Evolutionary conservation across 37 sponge, comb jelly and placozoan genomes (phyloP).

Genomic region (Haliclona indistincta): DNA sequence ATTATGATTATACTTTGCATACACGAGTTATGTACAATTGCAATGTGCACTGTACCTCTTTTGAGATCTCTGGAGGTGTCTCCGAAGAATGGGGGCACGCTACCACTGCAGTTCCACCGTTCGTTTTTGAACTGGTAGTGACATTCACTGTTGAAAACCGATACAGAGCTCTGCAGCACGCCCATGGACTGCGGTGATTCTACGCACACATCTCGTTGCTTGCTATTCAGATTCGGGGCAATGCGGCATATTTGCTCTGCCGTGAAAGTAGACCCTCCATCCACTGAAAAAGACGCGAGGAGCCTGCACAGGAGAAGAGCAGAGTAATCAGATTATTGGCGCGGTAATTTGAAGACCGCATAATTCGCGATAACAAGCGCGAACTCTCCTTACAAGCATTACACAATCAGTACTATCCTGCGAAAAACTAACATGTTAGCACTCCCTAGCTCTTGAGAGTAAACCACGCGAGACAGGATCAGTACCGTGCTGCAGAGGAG

Average conservation of each 20-base stretch:
- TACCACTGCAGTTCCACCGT: constrained; percentile 43
- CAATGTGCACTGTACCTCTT: background rate
- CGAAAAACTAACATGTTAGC: too few relatives aligned
- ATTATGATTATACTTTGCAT: background rate
- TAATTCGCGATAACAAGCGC: background rate
- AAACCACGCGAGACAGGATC: too few relatives aligned
- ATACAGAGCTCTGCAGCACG: background rate
- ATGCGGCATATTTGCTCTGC: constrained; percentile 1
- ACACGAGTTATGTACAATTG: background rate
- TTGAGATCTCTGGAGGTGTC: background rate
- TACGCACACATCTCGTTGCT: constrained; percentile 32
- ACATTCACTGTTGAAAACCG: constrained; percentile 16
- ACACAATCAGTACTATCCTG: background rate
- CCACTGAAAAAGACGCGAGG: background rate
- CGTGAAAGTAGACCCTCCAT: background rate
- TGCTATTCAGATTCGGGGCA: constrained; percentile 12
- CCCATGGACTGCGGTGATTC: constrained; percentile 15
- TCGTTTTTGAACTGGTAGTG: constrained; percentile 44
- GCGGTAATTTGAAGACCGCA: background rate
- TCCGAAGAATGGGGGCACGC: constrained; percentile 15
- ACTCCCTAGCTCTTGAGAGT: too few relatives aligned
- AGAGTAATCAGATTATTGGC: background rate
- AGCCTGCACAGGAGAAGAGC: background rate
- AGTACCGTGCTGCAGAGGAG: too few relatives aligned
- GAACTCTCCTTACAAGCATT: background rate